phyloP scores from a whole-genome alignment of 1,140 invertebrate genomes.

The Micrasema longulum region DNA sequence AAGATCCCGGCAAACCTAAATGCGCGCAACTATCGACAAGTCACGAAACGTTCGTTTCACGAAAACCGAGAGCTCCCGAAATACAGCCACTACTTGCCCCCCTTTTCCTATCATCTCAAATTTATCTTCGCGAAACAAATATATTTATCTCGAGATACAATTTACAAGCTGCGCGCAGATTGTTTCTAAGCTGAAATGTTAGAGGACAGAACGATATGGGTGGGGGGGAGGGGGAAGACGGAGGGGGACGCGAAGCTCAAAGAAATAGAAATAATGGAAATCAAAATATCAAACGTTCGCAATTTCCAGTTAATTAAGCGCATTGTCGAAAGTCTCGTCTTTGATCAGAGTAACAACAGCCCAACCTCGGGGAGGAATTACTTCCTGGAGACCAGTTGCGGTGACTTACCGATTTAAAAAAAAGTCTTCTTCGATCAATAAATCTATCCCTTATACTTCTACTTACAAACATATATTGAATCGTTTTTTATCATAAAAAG shows the following conservation, averaged over 20 bases:
- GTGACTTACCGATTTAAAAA: background rate
- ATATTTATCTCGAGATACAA: too few relatives aligned
- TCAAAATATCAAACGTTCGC: slow-evolving; percentile 40
- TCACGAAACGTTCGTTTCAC: too few relatives aligned
- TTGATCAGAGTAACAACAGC: background rate
- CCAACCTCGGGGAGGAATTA: background rate
- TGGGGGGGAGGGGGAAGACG: background rate
- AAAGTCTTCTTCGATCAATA: background rate
- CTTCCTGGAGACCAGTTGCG: slow-evolving; percentile 3
- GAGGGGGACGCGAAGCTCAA: background rate
- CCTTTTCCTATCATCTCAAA: slow-evolving; percentile 2
- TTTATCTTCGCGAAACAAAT: background rate
- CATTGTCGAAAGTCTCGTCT: slow-evolving; percentile 20
- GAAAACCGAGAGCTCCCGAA: too few relatives aligned
- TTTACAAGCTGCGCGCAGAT: background rate
- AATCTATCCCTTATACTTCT: too few relatives aligned
- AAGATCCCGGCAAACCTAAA: slow-evolving; percentile 6
- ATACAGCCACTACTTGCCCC: background rate
- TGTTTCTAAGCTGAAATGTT: slow-evolving; percentile 12
- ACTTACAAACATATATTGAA: too few relatives aligned
- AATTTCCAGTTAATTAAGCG: slow-evolving; percentile 46
- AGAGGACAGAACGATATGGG: background rate
- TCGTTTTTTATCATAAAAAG: too few relatives aligned
- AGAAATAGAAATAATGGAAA: slow-evolving; percentile 39
- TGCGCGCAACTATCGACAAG: slow-evolving; percentile 1